Conservation (phyloP, 2,797 vertebrate genomes). For the Streptopelia turtur region DNA sequence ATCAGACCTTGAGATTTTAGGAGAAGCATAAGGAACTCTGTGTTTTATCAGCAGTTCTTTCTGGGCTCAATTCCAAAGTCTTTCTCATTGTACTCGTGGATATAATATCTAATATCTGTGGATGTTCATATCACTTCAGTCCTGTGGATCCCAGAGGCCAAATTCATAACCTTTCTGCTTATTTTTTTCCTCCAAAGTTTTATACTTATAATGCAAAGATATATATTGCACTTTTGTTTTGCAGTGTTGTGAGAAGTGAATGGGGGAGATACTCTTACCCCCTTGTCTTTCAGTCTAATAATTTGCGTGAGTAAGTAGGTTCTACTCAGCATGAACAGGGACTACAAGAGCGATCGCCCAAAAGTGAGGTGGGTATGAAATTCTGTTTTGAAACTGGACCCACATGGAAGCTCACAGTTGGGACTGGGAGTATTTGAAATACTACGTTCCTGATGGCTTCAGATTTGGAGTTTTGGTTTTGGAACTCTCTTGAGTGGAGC, state of each 20-base stretch:
- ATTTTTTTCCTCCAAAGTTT: not conserved
- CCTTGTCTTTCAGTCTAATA: not conserved
- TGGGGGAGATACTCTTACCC: not conserved
- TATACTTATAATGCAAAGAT: not conserved
- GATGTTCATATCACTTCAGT: constrained; percentile 11
- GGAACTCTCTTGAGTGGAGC: not conserved
- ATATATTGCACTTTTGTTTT: not conserved
- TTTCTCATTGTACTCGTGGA: not conserved
- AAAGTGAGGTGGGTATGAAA: not conserved
- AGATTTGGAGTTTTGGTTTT: not conserved
- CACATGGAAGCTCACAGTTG: not conserved
- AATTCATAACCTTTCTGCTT: not conserved
- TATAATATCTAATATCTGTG: constrained; percentile 17
- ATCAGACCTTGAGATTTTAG: constrained; percentile 5
- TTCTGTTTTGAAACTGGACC: not conserved
- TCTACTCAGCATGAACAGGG: not conserved
- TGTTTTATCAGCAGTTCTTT: constrained; percentile 23
- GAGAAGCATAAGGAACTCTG: not conserved
- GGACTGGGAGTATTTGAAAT: not conserved
- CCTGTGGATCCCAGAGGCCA: not conserved
- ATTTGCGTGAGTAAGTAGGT: not conserved
- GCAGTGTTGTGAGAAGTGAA: not conserved
- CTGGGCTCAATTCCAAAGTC: constrained; percentile 42
- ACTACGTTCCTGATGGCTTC: not conserved
- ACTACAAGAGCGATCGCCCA: not conserved